Percentiles rank a stretch among this genome's conserved stretches.
These are phyloP conservation scores for Chironomus tepperi DNA, from an alignment of 1,140 invertebrate genomes.

Conservation along the genomic window DNA sequence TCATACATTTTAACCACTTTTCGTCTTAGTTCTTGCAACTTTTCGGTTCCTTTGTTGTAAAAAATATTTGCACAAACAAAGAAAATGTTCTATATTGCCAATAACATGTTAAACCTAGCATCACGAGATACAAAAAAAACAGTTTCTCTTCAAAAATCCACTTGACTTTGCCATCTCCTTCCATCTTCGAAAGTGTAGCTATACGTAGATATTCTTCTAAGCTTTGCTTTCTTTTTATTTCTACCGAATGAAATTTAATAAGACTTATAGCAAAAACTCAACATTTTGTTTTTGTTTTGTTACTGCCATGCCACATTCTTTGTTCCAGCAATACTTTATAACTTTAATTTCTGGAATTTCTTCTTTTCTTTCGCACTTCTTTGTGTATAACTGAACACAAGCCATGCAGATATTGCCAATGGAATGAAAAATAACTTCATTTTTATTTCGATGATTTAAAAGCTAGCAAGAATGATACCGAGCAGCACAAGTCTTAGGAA, in stretches of 20 bases:
- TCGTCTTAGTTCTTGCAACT: neutral
- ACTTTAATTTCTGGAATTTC: neutral
- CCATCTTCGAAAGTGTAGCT: neutral
- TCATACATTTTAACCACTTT: too few species aligned
- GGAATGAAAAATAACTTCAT: constrained; percentile 3
- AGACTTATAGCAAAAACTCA: neutral
- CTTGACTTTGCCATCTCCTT: neutral
- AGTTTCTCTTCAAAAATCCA: constrained; percentile 1
- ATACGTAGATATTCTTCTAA: neutral
- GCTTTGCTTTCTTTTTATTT: constrained; percentile 3
- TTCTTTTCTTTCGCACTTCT: neutral
- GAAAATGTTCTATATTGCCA: too few species aligned
- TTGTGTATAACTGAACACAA: neutral
- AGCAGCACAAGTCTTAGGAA: too few species aligned
- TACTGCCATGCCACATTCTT: neutral
- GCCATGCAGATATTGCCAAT: neutral
- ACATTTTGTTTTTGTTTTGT: neutral
- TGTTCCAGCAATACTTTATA: neutral
- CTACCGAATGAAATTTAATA: neutral
- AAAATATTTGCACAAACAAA: too few species aligned
- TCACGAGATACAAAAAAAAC: neutral
- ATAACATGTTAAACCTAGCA: neutral
- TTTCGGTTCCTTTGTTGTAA: neutral
- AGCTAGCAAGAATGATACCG: neutral
- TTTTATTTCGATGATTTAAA: neutral